Evolutionary conservation across 2,113 vertebrate species (phyloP).

Genomic region (Laticauda laticaudata): DNA sequence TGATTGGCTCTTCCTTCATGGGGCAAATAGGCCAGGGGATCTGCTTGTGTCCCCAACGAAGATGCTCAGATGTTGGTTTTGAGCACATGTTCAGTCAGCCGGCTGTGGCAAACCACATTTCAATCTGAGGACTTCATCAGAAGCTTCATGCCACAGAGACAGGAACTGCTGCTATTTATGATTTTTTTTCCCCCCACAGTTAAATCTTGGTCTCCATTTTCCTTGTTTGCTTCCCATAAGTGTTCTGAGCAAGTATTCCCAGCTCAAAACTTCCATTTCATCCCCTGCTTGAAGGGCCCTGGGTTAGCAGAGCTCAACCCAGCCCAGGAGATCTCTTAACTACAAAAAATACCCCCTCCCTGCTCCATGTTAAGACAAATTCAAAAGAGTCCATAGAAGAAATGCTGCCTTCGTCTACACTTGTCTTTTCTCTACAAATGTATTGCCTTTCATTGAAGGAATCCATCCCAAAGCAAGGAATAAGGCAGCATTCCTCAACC

Average conservation of each 20-base stretch:
- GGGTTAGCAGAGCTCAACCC: background rate
- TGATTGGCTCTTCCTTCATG: background rate
- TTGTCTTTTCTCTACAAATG: background rate
- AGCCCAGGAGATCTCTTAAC: background rate
- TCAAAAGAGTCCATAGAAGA: background rate
- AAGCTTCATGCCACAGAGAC: background rate
- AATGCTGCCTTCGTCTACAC: background rate
- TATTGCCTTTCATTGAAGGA: background rate
- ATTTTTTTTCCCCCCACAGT: too few relatives aligned
- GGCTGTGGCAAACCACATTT: background rate
- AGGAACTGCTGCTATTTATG: background rate
- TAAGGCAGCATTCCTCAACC: background rate
- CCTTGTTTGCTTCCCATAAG: background rate
- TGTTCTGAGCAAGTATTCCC: background rate
- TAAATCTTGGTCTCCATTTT: background rate
- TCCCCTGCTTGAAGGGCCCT: background rate
- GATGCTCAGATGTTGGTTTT: background rate
- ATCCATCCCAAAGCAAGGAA: background rate
- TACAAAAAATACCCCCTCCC: background rate
- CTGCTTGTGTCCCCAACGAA: background rate
- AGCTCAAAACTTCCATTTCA: background rate
- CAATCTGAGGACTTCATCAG: background rate
- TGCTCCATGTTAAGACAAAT: background rate
- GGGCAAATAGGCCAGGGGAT: background rate
- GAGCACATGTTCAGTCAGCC: background rate